These are phyloP conservation scores for Sericinus montela DNA, from an alignment of 2,888 invertebrate species.

Conservation along the genomic window DNA sequence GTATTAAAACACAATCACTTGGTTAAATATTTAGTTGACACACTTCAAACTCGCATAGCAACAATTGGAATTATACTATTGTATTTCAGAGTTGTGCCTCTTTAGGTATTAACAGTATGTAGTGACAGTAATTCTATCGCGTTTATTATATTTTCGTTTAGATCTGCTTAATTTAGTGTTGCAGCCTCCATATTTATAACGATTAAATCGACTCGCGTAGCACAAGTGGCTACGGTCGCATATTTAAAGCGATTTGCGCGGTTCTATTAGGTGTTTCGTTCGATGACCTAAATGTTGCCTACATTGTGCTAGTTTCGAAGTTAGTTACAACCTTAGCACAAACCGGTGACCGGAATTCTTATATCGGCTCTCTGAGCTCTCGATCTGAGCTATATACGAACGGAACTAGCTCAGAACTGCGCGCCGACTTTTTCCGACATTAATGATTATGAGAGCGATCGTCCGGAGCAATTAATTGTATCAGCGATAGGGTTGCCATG, in stretches of 20 bases:
- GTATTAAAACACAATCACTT: slow-evolving; percentile 19
- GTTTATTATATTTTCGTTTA: too few species aligned
- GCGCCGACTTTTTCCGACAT: slow-evolving; percentile 3
- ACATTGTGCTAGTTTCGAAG: slow-evolving; percentile 23
- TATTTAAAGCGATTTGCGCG: slow-evolving; percentile 45
- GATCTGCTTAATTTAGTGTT: too few species aligned
- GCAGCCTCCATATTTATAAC: background rate
- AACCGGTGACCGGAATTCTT: slow-evolving; percentile 12
- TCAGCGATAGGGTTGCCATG: background rate
- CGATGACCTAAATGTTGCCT: slow-evolving; percentile 34
- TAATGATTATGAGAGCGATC: slow-evolving; percentile 8
- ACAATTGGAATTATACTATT: slow-evolving; percentile 1
- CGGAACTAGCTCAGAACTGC: background rate
- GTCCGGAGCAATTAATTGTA: background rate
- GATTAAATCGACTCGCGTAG: slow-evolving; percentile 33
- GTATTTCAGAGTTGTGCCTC: background rate
- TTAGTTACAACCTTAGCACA: slow-evolving; percentile 26
- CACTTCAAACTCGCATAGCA: slow-evolving; percentile 7
- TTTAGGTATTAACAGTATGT: too few species aligned
- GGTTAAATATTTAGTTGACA: slow-evolving; percentile 19
- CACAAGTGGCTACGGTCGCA: slow-evolving; percentile 32
- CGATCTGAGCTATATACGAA: background rate
- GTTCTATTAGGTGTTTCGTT: slow-evolving; percentile 34
- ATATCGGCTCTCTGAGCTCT: too few species aligned
- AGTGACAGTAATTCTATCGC: too few species aligned